Evolutionary conservation across 2,888 invertebrate species (phyloP).

Genomic region (Trichopoda pennipes): DNA sequence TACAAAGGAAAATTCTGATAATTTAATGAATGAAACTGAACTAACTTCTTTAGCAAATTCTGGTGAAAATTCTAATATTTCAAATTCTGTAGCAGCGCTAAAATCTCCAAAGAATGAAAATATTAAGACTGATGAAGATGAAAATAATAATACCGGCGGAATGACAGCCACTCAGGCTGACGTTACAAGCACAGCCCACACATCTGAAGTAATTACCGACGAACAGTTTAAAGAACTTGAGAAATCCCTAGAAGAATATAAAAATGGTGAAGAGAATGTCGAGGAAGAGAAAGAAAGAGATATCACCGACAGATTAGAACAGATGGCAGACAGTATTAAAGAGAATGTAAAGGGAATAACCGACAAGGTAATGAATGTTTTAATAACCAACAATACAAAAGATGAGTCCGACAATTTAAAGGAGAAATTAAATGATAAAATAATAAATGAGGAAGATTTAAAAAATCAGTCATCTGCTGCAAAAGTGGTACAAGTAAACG

Average conservation of each 20-base stretch:
- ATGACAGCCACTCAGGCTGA: not conserved
- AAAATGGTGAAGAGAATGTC: conserved; percentile 21
- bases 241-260: conserved; percentile 34
- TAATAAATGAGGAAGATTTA: not conserved
- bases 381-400: not conserved
- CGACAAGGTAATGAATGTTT: conserved; percentile 31
- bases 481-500: conserved; percentile 10
- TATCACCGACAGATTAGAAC: conserved; percentile 54
- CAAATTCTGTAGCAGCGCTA: not conserved
- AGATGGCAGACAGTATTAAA: conserved; percentile 46
- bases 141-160: conserved; percentile 42
- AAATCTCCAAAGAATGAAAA: conserved; percentile 61
- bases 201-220: conserved; percentile 13
- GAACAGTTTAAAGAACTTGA: conserved; percentile 51
- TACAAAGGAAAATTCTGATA: not conserved
- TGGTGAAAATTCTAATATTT: not conserved
- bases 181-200: not conserved
- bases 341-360: conserved; percentile 47
- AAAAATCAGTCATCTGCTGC: not conserved
- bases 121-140: conserved; percentile 68
- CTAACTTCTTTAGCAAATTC: not conserved
- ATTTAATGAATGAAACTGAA: not conserved
- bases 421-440: conserved; percentile 40
- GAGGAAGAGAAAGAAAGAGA: conserved; percentile 3
- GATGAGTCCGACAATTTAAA: not conserved